Conservation (phyloP, 23 tunicate genomes). For the Oikopleura dioica region DNA sequence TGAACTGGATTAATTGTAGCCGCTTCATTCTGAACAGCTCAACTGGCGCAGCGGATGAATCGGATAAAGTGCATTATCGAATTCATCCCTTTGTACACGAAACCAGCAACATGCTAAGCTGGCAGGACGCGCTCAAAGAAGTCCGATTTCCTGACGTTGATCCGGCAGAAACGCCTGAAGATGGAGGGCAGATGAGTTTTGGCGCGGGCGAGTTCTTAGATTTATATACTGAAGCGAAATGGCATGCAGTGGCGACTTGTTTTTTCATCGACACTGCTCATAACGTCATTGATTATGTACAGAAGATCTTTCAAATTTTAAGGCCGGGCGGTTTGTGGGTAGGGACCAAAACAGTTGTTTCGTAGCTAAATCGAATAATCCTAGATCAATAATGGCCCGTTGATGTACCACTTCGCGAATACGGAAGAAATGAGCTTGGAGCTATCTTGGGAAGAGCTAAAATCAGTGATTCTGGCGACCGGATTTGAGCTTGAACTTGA, state of each 20-base stretch:
- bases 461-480: not conserved
- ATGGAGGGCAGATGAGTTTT: constrained; percentile 28
- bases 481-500: not conserved
- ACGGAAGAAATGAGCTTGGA: constrained; percentile 52
- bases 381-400: constrained; percentile 41
- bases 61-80: constrained; percentile 24
- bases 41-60: constrained; percentile 5
- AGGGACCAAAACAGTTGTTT: not conserved
- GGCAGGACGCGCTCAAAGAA: constrained; percentile 30
- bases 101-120: constrained; percentile 34
- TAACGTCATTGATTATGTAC: constrained; percentile 44
- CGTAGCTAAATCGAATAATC: not conserved
- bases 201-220: constrained; percentile 83
- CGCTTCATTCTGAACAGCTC: too few species aligned
- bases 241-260: constrained; percentile 62
- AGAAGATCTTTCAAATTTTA: constrained; percentile 34
- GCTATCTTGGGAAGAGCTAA: constrained; percentile 55
- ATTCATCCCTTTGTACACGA: constrained; percentile 58
- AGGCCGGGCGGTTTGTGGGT: constrained; percentile 83
- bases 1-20: not conserved
- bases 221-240: constrained; percentile 23
- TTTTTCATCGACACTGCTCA: constrained; percentile 85
- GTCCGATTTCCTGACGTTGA: constrained; percentile 78
- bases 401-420: constrained; percentile 57
- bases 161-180: constrained; percentile 21